Evolutionary conservation across 2,797 vertebrate genomes (phyloP).

Genomic region (Gambelia wislizenii): DNA sequence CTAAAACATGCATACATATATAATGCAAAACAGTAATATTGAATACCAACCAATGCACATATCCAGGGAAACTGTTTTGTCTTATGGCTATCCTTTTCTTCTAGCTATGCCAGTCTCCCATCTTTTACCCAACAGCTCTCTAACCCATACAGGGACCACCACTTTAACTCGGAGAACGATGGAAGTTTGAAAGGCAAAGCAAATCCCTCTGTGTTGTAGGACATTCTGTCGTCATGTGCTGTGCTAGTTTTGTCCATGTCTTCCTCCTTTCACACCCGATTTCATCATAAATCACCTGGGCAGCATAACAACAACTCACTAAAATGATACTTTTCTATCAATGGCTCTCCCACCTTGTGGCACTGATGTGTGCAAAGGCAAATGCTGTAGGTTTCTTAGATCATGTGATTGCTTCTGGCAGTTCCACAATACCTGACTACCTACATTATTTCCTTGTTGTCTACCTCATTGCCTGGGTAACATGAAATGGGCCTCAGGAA

Average conservation of each 20-base stretch:
- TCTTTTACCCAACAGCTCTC: not conserved
- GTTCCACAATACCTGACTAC: too few species aligned
- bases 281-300: not conserved
- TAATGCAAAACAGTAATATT: not conserved
- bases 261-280: not conserved
- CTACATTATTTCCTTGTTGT: not conserved
- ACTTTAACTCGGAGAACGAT: not conserved
- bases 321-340: not conserved
- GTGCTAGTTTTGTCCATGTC: slow-evolving; percentile 52
- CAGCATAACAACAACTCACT: not conserved
- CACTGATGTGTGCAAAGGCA: not conserved
- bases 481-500: not conserved
- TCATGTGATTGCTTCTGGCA: not conserved
- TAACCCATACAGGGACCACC: too few species aligned
- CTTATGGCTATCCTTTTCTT: not conserved
- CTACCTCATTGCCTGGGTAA: not conserved
- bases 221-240: slow-evolving; percentile 59
- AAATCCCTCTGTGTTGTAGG: not conserved
- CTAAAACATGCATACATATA: too few species aligned
- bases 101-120: not conserved
- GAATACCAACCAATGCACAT: not conserved
- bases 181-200: too few species aligned
- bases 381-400: not conserved
- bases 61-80: too few species aligned
- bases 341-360: not conserved